phyloP scores from a whole-genome alignment of 2,888 invertebrate species.

The Gonocerus acuteangulatus region DNA sequence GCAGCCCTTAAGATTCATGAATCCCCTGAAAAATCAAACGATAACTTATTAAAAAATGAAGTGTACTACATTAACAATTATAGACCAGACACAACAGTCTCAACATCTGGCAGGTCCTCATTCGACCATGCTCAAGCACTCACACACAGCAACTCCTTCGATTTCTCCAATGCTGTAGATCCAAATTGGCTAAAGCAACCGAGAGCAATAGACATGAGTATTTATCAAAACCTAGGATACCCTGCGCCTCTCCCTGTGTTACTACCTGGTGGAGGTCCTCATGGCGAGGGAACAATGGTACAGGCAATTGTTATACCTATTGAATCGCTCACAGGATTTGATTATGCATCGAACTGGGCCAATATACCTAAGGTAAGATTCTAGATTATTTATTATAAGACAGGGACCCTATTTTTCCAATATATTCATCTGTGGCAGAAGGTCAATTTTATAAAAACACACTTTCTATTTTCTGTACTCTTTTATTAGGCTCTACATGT shows the following conservation, averaged over 20 bases:
- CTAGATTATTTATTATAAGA: neutral
- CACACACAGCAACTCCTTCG: constrained; percentile 47
- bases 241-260: constrained; percentile 29
- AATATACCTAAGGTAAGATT: neutral
- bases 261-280: constrained; percentile 31
- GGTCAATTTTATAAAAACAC: no score
- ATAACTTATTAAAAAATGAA: constrained; percentile 31
- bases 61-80: constrained; percentile 32
- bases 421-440: no score
- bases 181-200: constrained; percentile 17
- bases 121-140: constrained; percentile 47
- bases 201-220: constrained; percentile 19
- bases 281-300: constrained; percentile 33
- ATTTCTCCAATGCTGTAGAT: constrained; percentile 44
- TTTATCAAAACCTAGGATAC: constrained; percentile 31
- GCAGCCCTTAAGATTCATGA: constrained; percentile 21
- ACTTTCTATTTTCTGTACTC: no score
- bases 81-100: constrained; percentile 28
- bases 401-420: no score
- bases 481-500: no score
- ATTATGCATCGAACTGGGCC: neutral
- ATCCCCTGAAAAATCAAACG: constrained; percentile 6
- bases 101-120: constrained; percentile 38
- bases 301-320: constrained; percentile 34
- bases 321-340: neutral